Conservation (phyloP, 2,888 invertebrate species). For the Unio pictorum region DNA sequence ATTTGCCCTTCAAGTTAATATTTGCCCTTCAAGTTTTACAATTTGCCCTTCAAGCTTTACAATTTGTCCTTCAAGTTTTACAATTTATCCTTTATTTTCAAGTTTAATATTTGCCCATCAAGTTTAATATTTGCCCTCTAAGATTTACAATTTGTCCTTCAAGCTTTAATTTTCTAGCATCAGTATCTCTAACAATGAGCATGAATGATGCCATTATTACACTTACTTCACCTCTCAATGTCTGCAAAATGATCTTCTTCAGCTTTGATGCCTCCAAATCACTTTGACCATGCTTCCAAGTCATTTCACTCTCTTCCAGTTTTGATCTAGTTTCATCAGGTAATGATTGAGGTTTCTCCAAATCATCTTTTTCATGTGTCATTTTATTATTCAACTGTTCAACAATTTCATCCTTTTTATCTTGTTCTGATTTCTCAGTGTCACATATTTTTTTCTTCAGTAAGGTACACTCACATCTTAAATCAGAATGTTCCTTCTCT, state of each 20-base stretch:
- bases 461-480: conserved; percentile 23
- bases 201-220: neutral
- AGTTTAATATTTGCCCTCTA: no score
- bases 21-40: neutral
- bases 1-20: neutral
- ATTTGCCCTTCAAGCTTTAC: no score
- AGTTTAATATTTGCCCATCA: no score
- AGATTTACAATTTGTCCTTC: conserved; percentile 5
- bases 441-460: conserved; percentile 28
- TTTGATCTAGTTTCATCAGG: no score
- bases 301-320: no score
- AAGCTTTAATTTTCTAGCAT: conserved; percentile 10
- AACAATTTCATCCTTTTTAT: conserved; percentile 17
- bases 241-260: conserved; percentile 6
- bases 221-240: conserved; percentile 15
- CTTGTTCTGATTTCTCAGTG: conserved; percentile 17
- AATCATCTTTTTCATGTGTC: neutral
- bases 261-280: no score
- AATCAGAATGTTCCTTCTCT: conserved; percentile 20
- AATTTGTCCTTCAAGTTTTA: no score
- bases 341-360: no score
- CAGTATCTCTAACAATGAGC: conserved; percentile 4
- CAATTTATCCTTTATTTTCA: no score
- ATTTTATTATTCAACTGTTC: conserved; percentile 14
- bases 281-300: no score